phyloP scores from a whole-genome alignment of 2,797 vertebrate species.

The Myripristis jacobus region DNA sequence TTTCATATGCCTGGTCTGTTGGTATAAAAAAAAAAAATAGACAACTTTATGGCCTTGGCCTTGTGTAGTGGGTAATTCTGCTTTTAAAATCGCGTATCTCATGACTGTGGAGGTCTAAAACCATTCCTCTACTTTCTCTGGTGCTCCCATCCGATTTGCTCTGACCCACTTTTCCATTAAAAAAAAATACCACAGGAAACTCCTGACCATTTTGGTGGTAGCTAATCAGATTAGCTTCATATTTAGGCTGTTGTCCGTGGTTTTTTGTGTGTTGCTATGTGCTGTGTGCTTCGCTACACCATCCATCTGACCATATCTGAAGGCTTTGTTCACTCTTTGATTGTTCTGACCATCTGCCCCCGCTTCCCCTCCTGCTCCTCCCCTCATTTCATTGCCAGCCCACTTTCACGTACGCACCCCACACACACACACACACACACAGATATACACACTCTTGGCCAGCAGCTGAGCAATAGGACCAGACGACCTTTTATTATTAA shows the following conservation, averaged over 20 bases:
- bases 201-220: not conserved
- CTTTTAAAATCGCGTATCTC: conserved; percentile 46
- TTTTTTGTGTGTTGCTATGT: conserved; percentile 17
- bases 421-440: conserved; percentile 16
- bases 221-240: not conserved
- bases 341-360: conserved; percentile 69
- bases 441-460: conserved; percentile 18
- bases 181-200: not conserved
- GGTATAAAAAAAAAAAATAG: conserved; percentile 64
- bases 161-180: not conserved
- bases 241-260: not conserved
- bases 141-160: conserved; percentile 13
- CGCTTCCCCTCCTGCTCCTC: conserved; percentile 47
- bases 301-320: conserved; percentile 19
- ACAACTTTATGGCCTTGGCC: conserved; percentile 56
- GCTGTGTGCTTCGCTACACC: conserved; percentile 4
- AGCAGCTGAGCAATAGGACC: conserved; percentile 30
- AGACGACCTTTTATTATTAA: conserved; percentile 56
- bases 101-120: conserved; percentile 43
- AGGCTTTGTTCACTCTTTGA: conserved; percentile 48
- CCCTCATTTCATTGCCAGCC: conserved; percentile 40
- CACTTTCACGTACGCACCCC: conserved; percentile 60
- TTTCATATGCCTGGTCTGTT: conserved; percentile 36
- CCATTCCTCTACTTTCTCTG: conserved; percentile 20
- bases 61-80: conserved; percentile 42